Base-by-base conservation (phyloP, 2,888 invertebrate genomes). In the Silvanus unidentatus region DNA sequence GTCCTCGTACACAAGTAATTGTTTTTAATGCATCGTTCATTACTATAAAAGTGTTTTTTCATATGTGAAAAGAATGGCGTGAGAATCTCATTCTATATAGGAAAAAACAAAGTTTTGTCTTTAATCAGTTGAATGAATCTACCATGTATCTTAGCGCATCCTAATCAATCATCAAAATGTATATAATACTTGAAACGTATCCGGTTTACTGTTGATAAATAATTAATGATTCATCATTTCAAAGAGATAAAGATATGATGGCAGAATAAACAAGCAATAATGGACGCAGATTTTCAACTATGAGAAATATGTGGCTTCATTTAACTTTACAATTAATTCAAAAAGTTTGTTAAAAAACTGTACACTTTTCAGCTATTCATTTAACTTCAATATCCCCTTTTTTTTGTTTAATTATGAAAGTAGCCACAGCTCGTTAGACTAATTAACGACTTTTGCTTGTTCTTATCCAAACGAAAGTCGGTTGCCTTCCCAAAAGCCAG, bases 391-490 rank as follows among this genome's bases (percentile, higher is more conserved):
- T 48, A n/a, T n/a, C n/a, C 3, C 22, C 3, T 8, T 53, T 52
- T 22, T 22, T 22, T 22, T 22, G 22, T 22, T 22, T 22, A 22
- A 22, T 22, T 22, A 60, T 59, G 58, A 56, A 53, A 55, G 54
- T 55, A 53, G 53, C 59, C 60, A 57, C 58, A 55, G 62, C 55
- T 61, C 59, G 58, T 61, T 63, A 59, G 53, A 52, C 59, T 61
- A 61, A 63, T 62, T 62, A 62, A 57, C 55, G 54, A 58, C 55
- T 56, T 54, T 22, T 54, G 47, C 49, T 50, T 49, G 45, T 55
- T 51, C 54, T 55, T 55, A 57, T 56, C 48, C 54, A 47, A 55
- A 54, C 47, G 51, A 50, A 48, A 55, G 50, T 48, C 45, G 50
- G 45, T 50, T 43, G 50, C 51, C 45, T 8, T 22, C 8, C 3